These are phyloP conservation scores for Periophthalmodon schlosseri DNA, from an alignment of 2,113 vertebrate genomes.

Conservation along the genomic window DNA sequence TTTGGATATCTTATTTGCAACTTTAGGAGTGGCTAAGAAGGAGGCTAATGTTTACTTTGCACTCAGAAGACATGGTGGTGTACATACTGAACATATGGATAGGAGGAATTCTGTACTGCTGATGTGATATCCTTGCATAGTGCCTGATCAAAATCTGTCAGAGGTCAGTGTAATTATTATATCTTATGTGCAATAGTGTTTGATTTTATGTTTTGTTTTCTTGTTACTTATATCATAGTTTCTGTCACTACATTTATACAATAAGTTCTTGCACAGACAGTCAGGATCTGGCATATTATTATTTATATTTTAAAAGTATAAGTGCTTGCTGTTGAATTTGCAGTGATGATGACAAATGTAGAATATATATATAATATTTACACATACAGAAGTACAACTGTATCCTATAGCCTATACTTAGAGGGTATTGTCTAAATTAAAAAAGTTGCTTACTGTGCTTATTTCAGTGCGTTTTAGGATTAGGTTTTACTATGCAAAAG, in stretches of 20 bases:
- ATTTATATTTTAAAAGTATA: background rate
- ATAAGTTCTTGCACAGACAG: background rate
- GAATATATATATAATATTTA: background rate
- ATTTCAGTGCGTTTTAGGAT: background rate
- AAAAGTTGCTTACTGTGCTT: background rate
- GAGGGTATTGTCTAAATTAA: background rate
- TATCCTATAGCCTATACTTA: background rate
- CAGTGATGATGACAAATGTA: background rate
- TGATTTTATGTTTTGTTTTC: too few species aligned
- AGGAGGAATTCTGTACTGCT: constrained; percentile 5
- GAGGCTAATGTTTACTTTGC: background rate
- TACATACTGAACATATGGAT: constrained; percentile 11
- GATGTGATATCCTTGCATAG: background rate
- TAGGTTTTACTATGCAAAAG: too few species aligned
- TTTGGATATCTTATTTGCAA: constrained; percentile 70
- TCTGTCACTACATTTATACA: background rate
- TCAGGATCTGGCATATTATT: background rate
- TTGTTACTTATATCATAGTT: background rate
- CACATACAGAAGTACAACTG: background rate
- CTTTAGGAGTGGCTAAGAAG: constrained; percentile 50
- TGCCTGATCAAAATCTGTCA: constrained; percentile 16
- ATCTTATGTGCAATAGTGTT: background rate
- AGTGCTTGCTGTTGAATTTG: background rate
- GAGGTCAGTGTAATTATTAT: constrained; percentile 56
- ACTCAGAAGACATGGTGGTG: constrained; percentile 3